Percentiles rank a stretch among this genome's conserved stretches.
phyloP scores from a whole-genome alignment of 2,888 invertebrate species.

The Hipparchia semele region DNA sequence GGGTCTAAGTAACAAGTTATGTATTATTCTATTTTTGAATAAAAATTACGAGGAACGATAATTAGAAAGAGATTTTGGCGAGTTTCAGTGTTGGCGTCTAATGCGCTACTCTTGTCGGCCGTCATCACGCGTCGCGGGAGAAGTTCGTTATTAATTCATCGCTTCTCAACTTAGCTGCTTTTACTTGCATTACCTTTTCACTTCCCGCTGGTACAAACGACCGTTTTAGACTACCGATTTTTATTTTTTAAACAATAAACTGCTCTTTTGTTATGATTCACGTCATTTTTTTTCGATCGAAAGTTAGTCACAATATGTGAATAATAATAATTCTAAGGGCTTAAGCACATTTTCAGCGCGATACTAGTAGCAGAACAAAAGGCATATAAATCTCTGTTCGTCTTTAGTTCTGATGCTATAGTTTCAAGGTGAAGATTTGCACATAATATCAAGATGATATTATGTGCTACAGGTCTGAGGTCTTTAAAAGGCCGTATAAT shows the following conservation, averaged over 20 bases:
- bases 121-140: conserved; percentile 81
- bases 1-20: conserved; percentile 36
- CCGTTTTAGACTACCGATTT: conserved; percentile 47
- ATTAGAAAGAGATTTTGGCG: conserved; percentile 66
- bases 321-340: no score
- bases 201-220: conserved; percentile 47
- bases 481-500: neutral
- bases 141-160: conserved; percentile 81
- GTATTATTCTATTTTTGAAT: conserved; percentile 40
- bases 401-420: no score
- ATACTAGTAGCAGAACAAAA: no score
- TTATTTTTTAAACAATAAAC: conserved; percentile 37
- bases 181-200: conserved; percentile 62
- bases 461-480: no score
- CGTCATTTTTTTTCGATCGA: neutral
- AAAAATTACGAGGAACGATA: conserved; percentile 49
- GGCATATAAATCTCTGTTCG: no score
- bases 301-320: neutral
- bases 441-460: no score
- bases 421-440: no score
- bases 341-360: no score
- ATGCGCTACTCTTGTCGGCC: conserved; percentile 82
- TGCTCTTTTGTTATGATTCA: conserved; percentile 17
- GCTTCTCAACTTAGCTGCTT: conserved; percentile 68
- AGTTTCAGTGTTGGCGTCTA: conserved; percentile 69